Conservation (phyloP, 2,888 invertebrate genomes). For the Siphlonurus alternatus region DNA sequence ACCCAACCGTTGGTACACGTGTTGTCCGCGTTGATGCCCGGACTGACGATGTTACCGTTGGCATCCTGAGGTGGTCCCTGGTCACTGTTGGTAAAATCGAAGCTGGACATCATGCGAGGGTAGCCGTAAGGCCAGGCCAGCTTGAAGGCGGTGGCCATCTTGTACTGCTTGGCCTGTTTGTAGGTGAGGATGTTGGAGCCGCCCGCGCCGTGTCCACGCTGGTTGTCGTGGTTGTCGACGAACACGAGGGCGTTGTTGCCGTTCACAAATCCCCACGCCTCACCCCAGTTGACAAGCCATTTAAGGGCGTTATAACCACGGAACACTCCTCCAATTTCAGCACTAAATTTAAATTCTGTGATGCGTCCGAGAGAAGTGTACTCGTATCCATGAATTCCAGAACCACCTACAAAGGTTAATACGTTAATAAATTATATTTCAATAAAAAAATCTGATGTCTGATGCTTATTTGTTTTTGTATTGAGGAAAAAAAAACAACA, state of each 20-base stretch:
- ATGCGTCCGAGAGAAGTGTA: constrained; percentile 33
- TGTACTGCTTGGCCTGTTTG: constrained; percentile 24
- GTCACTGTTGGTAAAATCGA: constrained; percentile 36
- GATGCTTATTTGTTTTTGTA: not conserved
- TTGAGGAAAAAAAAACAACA: too few relatives aligned
- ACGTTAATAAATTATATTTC: not conserved
- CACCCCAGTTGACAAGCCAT: constrained; percentile 41
- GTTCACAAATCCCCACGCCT: constrained; percentile 20
- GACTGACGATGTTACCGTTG: constrained; percentile 44
- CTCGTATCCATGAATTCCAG: not conserved
- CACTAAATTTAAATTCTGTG: constrained; percentile 56
- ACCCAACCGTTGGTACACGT: constrained; percentile 58
- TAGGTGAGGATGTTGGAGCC: constrained; percentile 24
- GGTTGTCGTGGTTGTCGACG: constrained; percentile 37
- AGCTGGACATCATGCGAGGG: constrained; percentile 76
- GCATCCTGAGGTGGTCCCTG: constrained; percentile 51
- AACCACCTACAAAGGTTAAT: not conserved
- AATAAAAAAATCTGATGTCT: too few relatives aligned
- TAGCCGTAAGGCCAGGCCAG: constrained; percentile 69
- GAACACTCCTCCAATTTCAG: constrained; percentile 37
- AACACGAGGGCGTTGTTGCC: constrained; percentile 27
- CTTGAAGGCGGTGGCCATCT: constrained; percentile 68
- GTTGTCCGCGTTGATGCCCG: constrained; percentile 43
- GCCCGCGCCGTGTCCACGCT: constrained; percentile 23
- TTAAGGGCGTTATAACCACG: constrained; percentile 42